A percentile compares a stretch with the other conserved stretches of the same genome.
phyloP scores from a whole-genome alignment of 2,888 invertebrate species.

The Drosophila borealis region DNA sequence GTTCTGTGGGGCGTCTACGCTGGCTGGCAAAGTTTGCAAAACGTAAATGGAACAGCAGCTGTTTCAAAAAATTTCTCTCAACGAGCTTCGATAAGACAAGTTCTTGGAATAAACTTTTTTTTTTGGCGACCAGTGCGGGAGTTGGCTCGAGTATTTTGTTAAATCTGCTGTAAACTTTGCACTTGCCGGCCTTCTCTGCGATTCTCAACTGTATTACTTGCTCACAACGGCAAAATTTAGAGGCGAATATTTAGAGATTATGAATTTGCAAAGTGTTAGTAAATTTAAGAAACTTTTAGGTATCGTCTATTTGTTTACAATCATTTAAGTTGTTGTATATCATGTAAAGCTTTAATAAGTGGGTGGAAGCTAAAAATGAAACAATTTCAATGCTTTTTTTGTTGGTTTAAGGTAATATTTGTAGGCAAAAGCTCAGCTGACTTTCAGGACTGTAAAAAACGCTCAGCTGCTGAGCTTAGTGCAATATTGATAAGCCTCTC shows the following conservation, averaged over 20 bases:
- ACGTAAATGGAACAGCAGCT: slow-evolving; percentile 27
- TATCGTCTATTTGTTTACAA: too few relatives aligned
- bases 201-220: neutral
- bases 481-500: neutral
- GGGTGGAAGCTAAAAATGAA: too few relatives aligned
- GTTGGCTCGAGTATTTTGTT: neutral
- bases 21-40: slow-evolving; percentile 25
- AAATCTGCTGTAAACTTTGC: neutral
- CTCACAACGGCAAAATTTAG: neutral
- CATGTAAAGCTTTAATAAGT: too few relatives aligned
- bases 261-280: too few relatives aligned
- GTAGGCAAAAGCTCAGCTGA: too few relatives aligned
- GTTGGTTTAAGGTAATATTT: too few relatives aligned
- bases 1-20: slow-evolving; percentile 32
- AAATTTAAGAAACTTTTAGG: too few relatives aligned
- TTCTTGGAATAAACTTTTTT: slow-evolving; percentile 8
- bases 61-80: slow-evolving; percentile 6
- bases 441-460: too few relatives aligned
- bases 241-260: too few relatives aligned
- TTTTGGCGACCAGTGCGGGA: neutral
- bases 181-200: neutral
- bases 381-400: too few relatives aligned
- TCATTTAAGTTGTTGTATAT: too few relatives aligned
- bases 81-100: slow-evolving; percentile 17
- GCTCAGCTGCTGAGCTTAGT: too few relatives aligned